These are phyloP conservation scores for Ophonus ardosiacus DNA, from an alignment of 2,888 invertebrate genomes.

Conservation along the genomic window DNA sequence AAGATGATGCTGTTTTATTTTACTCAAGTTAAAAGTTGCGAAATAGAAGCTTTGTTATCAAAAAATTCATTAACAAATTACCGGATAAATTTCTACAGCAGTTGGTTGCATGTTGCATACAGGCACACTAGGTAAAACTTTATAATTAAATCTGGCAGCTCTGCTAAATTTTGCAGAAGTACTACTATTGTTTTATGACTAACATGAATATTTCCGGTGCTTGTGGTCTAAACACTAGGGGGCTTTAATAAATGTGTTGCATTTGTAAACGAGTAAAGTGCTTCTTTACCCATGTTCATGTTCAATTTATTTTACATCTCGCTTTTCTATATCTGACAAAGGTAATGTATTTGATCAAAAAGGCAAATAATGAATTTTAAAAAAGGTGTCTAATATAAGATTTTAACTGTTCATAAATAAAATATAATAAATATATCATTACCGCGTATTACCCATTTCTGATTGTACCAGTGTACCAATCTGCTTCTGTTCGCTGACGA, in stretches of 20 bases:
- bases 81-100: slow-evolving; percentile 20
- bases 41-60: background rate
- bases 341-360: too few species aligned
- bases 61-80: slow-evolving; percentile 28
- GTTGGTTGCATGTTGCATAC: slow-evolving; percentile 5
- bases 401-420: too few species aligned
- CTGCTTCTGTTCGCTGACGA: too few species aligned
- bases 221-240: slow-evolving; percentile 19
- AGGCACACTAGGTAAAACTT: slow-evolving; percentile 23
- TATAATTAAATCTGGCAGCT: slow-evolving; percentile 29
- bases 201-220: slow-evolving; percentile 17
- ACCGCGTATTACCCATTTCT: too few species aligned
- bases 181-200: slow-evolving; percentile 26
- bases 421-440: too few species aligned
- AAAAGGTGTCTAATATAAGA: too few species aligned
- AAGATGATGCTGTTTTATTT: slow-evolving; percentile 10
- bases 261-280: slow-evolving; percentile 8
- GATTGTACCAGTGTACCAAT: too few species aligned
- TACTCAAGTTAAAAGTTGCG: background rate
- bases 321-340: too few species aligned
- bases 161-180: slow-evolving; percentile 14
- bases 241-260: slow-evolving; percentile 13
- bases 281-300: background rate
- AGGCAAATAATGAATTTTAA: too few species aligned
- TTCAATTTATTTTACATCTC: too few species aligned